Base-by-base conservation (phyloP, 1,140 invertebrate species). In the Drosophila pandora region DNA sequence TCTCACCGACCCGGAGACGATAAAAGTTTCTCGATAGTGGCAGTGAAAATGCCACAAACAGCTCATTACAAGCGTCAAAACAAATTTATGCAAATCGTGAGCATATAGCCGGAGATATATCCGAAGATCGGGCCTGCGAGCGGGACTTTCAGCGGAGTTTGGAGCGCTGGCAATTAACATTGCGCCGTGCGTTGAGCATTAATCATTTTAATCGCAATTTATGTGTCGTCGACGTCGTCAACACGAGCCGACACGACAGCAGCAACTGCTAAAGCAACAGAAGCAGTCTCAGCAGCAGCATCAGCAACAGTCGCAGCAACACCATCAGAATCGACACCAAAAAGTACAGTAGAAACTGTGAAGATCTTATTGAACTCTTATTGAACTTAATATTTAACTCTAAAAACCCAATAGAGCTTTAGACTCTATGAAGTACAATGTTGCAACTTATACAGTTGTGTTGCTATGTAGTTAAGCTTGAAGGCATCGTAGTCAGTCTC, bases 151-250 rank as follows among this genome's bases (percentile, higher is more conserved):
- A 47, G 64, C 57, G 55, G 62, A 74, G 65, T 54, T 72, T 58
- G 73, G 65, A 73, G 72, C 57, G 59, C 55, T 65, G 82, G 82
- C 83, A 87, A 87, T 87, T 87, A 87, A 87, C 83, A 87, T 87
- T 87, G 83, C 78, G 83, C 83, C 78, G 83, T 87, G 79, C 83
- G 83, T 79, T 88, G 79, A 83, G 83, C 83, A 88, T 88, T 88
- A 88, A 88, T 88, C 83, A 88, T 88, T 88, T 88, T 88, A 88
- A 88, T 88, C 83, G 83, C 83, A 88, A 88, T 83, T 88, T 88
- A 83, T 88, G 79, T 88, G 83, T 88, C 83, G 83, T 76, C 83
- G 78, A 69, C 83, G 82, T 81, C 82, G 78, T 87, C 82, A 83
- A 83, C 79, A 83, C 75, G 76, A 79, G 56, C 69, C 60, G 79